Percentiles rank a stretch among this genome's conserved stretches.
Conservation (phyloP, 2,113 vertebrate species). For the Taurulus bubalis region DNA sequence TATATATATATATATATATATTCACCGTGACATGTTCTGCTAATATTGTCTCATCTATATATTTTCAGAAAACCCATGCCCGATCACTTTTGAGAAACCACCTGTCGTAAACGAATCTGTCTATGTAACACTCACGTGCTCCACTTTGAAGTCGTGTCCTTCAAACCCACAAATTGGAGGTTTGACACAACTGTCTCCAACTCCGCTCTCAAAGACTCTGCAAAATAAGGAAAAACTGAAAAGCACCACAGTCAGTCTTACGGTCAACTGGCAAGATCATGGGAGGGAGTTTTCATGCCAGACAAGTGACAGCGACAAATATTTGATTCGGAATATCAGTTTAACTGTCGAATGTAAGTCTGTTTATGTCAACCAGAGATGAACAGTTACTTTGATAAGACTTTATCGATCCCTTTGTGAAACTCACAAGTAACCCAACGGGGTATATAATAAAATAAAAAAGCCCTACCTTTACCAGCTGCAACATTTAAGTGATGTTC, state of each 20-base stretch:
- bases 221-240: rapidly evolving
- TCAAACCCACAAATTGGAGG: not conserved
- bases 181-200: rapidly evolving
- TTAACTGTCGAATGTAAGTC: slow-evolving; percentile 67
- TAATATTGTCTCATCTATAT: not conserved
- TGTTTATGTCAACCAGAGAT: not conserved
- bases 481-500: not conserved
- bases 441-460: not conserved
- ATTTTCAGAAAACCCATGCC: slow-evolving; percentile 75
- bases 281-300: slow-evolving; percentile 61
- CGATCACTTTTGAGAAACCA: slow-evolving; percentile 42
- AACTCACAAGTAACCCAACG: not conserved
- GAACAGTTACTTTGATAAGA: not conserved
- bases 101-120: not conserved
- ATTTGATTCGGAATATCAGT: slow-evolving; percentile 32
- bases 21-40: not conserved
- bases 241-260: not conserved
- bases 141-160: slow-evolving; percentile 43
- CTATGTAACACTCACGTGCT: slow-evolving; percentile 23
- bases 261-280: slow-evolving; percentile 41
- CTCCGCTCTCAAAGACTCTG: rapidly evolving
- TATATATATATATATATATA: no score
- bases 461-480: not conserved
- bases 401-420: not conserved
- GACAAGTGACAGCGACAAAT: not conserved